phyloP scores from a whole-genome alignment of 2,113 vertebrate species.

The Suricata suricatta region DNA sequence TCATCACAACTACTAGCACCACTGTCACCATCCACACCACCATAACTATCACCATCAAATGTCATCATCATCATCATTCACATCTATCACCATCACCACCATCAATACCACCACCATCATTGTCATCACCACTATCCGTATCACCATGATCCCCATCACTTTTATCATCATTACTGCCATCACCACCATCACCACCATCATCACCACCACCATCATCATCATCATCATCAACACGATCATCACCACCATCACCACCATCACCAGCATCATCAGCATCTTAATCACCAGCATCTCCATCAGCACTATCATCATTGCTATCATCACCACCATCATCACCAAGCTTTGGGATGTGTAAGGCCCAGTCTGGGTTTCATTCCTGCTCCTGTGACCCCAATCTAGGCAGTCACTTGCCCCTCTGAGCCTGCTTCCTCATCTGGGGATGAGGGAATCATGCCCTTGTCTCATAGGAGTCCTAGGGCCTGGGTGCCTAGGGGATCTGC shows the following conservation, averaged over 20 bases:
- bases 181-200: not conserved
- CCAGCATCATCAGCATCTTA: not conserved
- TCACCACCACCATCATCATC: not conserved
- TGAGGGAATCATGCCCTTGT: not conserved
- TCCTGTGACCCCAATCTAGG: not conserved
- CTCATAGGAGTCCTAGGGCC: not conserved
- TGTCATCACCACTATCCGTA: rapidly evolving
- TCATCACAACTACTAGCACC: not conserved
- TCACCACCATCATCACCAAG: not conserved
- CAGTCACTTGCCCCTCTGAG: not conserved
- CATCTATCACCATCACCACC: too few relatives aligned
- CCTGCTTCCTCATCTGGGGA: not conserved
- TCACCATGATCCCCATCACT: not conserved
- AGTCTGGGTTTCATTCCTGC: not conserved
- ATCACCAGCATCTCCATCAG: not conserved
- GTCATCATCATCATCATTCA: not conserved
- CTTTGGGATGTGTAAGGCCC: not conserved
- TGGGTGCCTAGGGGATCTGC: too few relatives aligned
- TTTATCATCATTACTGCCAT: rapidly evolving
- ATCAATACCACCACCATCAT: not conserved
- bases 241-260: not conserved
- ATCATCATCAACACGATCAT: rapidly evolving
- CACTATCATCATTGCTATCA: not conserved
- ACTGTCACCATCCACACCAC: too few relatives aligned
- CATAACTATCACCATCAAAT: too few relatives aligned